Conservation (phyloP, 53 echinoderm and acorn worm species). For the Mesocentrotus franciscanus region DNA sequence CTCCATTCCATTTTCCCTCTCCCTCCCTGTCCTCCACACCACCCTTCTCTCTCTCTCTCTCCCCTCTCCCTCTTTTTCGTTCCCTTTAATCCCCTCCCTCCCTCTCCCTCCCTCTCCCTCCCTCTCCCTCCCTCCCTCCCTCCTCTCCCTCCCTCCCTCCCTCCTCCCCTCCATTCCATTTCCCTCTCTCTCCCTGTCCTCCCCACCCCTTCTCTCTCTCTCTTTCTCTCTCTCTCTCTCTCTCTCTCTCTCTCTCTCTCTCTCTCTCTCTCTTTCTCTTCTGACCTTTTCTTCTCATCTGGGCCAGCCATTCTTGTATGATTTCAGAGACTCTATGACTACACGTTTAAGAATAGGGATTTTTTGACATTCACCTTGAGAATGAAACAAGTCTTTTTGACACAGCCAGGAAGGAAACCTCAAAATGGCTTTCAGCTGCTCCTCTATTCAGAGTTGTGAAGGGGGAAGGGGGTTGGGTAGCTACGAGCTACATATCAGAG, state of each 20-base stretch:
- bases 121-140: background rate
- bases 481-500: background rate
- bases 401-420: slow-evolving; percentile 27
- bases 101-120: background rate
- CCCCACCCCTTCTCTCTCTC: background rate
- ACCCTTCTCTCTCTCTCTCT: no score
- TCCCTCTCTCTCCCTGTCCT: background rate
- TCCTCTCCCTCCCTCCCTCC: background rate
- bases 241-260: background rate
- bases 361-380: slow-evolving; percentile 20
- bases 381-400: slow-evolving; percentile 2
- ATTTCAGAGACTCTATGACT: background rate
- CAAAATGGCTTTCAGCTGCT: slow-evolving; percentile 24
- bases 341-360: background rate
- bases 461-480: background rate
- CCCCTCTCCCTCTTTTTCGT: no score
- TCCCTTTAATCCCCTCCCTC: background rate
- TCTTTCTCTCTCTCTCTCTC: background rate
- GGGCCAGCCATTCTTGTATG: background rate
- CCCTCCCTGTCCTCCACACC: no score
- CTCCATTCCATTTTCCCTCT: no score
- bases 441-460: background rate
- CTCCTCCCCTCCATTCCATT: background rate
- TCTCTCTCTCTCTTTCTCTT: background rate
- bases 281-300: background rate